Evolutionary conservation across 2,113 vertebrate species (phyloP).

Genomic region (Pluvianellus socialis): DNA sequence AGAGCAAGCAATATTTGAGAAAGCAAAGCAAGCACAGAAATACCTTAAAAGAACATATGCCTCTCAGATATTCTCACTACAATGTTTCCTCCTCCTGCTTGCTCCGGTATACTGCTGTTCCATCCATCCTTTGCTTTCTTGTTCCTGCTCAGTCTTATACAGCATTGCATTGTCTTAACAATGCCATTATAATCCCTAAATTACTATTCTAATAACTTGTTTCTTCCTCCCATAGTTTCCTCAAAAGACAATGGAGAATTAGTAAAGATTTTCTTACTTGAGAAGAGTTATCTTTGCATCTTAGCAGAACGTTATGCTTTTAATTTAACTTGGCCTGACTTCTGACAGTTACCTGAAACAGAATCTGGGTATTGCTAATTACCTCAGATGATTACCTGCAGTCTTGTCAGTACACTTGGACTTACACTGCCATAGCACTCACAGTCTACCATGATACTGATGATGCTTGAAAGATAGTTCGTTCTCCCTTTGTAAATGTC

Average conservation of each 20-base stretch:
- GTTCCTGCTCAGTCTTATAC: not conserved
- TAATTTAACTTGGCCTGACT: not conserved
- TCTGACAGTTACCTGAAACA: not conserved
- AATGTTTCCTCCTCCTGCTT: not conserved
- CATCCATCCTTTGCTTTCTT: not conserved
- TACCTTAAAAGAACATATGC: not conserved
- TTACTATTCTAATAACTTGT: not conserved
- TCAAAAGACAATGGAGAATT: not conserved
- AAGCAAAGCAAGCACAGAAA: not conserved
- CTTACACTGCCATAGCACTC: not conserved
- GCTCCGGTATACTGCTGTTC: not conserved
- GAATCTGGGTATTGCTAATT: not conserved
- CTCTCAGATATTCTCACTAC: not conserved
- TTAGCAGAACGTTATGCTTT: not conserved
- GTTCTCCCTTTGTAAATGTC: not conserved
- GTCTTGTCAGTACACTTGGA: not conserved
- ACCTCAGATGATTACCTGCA: not conserved
- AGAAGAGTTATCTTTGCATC: not conserved
- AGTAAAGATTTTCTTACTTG: not conserved
- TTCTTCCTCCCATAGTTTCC: not conserved
- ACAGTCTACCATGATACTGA: not conserved
- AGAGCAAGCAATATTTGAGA: not conserved
- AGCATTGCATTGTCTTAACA: not conserved
- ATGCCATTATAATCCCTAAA: not conserved
- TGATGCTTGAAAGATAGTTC: not conserved